phyloP scores from a whole-genome alignment of 37 sponge, comb jelly and placozoan genomes.

The Aplysina aerophoba region DNA sequence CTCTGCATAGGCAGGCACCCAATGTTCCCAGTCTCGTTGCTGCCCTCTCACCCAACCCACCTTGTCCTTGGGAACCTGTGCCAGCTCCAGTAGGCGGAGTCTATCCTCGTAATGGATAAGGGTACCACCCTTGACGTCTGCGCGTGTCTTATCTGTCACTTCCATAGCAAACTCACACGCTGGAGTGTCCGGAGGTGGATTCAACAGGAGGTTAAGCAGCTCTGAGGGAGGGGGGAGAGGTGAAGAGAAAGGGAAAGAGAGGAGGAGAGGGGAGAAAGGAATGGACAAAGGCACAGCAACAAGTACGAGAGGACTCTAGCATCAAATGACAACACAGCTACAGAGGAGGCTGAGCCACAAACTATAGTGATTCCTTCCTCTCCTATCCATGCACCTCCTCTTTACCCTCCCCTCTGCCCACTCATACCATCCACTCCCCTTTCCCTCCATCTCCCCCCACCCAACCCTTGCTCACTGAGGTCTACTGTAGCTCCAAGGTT shows the following conservation, averaged over 20 bases:
- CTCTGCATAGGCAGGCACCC: too few species aligned
- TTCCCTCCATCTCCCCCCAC: too few species aligned
- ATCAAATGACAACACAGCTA: not conserved
- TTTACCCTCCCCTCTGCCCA: too few species aligned
- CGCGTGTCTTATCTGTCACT: conserved; percentile 96
- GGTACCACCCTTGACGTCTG: conserved; percentile 98
- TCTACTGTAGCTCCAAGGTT: conserved; percentile 98
- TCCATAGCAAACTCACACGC: conserved; percentile 94
- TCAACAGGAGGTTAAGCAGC: conserved; percentile 78
- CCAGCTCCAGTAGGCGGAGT: conserved; percentile 87
- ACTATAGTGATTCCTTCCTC: too few species aligned
- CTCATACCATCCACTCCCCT: too few species aligned
- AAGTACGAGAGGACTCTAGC: too few species aligned
- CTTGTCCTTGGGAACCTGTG: conserved; percentile 85
- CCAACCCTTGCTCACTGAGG: conserved; percentile 72
- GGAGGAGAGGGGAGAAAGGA: not conserved
- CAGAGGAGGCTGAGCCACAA: not conserved
- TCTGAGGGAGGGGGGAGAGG: conserved; percentile 38
- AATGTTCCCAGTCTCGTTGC: too few species aligned
- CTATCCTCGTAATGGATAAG: conserved; percentile 84
- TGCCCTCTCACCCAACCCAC: not conserved
- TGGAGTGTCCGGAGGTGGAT: conserved; percentile 25
- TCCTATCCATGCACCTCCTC: too few species aligned
- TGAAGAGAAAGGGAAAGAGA: too few species aligned
- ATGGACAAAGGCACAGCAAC: not conserved